phyloP scores from a whole-genome alignment of 2,113 vertebrate species.

The Erpornis zantholeuca region DNA sequence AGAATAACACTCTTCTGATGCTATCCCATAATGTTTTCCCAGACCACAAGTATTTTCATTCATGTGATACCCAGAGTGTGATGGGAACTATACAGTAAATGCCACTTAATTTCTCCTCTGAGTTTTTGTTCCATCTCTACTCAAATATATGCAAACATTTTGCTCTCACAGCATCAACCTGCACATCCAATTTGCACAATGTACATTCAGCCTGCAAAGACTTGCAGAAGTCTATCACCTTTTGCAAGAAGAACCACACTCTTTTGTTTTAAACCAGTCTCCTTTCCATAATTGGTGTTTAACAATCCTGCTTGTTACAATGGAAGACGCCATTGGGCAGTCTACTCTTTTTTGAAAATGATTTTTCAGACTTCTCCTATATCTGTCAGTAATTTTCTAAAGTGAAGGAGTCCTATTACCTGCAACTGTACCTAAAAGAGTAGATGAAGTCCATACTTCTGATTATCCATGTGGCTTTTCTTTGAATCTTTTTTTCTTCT shows the following conservation, averaged over 20 bases:
- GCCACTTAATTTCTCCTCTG: background rate
- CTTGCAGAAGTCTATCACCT: background rate
- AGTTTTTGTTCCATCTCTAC: background rate
- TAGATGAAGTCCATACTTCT: background rate
- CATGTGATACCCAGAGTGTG: background rate
- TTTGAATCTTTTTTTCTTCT: background rate
- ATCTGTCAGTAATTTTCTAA: background rate
- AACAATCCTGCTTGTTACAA: background rate
- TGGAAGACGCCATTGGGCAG: background rate
- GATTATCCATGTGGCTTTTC: background rate
- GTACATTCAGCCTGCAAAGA: background rate
- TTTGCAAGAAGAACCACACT: background rate
- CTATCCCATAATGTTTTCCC: background rate
- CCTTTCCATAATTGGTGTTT: background rate
- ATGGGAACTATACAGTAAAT: background rate
- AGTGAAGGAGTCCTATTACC: background rate
- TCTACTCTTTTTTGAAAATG: background rate
- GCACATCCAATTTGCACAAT: background rate
- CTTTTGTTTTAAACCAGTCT: background rate
- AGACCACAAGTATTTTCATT: background rate
- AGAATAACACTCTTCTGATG: background rate
- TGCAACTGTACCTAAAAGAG: background rate
- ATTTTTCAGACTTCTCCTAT: background rate
- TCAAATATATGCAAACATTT: background rate
- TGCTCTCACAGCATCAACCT: background rate